phyloP scores from a whole-genome alignment of 2,113 vertebrate genomes.

The Aphyosemion australe region DNA sequence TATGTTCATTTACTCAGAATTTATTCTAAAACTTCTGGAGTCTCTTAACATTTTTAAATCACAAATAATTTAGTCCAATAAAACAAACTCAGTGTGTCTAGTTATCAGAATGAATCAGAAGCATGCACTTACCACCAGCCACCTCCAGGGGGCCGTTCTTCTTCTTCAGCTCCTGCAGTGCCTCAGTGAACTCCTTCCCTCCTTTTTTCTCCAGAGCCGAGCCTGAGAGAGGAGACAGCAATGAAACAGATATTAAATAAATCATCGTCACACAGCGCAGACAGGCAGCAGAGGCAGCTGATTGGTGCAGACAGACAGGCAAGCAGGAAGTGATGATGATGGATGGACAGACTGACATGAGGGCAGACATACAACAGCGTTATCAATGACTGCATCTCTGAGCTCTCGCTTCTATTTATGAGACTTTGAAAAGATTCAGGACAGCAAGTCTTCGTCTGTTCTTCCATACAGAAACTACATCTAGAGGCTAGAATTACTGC shows the following conservation, averaged over 20 bases:
- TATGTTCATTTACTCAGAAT: too few relatives aligned
- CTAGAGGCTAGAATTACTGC: neutral
- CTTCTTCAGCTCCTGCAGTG: constrained; percentile 91
- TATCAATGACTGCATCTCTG: constrained; percentile 41
- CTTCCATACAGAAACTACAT: neutral
- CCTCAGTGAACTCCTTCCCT: constrained; percentile 94
- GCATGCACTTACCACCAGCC: constrained; percentile 85
- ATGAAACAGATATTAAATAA: neutral
- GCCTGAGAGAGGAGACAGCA: constrained; percentile 76
- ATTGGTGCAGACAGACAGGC: constrained; percentile 23
- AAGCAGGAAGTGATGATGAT: constrained; percentile 5
- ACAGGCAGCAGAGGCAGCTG: constrained; percentile 14
- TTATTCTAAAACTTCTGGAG: too few relatives aligned
- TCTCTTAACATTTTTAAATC: too few relatives aligned
- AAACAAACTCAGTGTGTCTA: too few relatives aligned
- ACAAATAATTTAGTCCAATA: too few relatives aligned
- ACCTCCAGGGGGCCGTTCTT: constrained; percentile 95
- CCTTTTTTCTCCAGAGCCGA: constrained; percentile 96
- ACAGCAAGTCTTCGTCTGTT: neutral
- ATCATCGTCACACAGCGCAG: constrained; percentile 4
- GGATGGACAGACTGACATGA: constrained; percentile 6
- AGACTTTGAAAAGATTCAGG: neutral
- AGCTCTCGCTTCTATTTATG: constrained; percentile 1
- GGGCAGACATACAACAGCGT: constrained; percentile 31
- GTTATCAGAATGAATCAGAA: neutral